Percentiles rank a stretch among this genome's conserved stretches.
Conservation (phyloP, 2,113 vertebrate genomes). For the Chaetura pelagica region DNA sequence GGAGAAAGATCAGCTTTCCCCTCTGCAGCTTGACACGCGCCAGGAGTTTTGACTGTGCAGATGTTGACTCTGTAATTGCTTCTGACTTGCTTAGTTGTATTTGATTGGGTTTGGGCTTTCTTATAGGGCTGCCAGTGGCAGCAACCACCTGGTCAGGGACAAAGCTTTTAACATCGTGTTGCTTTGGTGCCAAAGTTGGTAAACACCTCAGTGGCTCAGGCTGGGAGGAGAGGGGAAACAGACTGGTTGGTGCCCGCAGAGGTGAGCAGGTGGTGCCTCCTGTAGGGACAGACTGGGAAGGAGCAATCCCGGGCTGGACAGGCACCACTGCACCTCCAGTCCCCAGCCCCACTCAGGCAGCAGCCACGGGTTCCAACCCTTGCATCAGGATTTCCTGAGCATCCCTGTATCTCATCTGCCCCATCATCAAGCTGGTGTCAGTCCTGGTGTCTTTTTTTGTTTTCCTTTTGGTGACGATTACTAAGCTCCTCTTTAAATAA, state of each 20-base stretch:
- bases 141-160: neutral
- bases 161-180: neutral
- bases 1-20: neutral
- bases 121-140: neutral
- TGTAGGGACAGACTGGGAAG: neutral
- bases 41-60: neutral
- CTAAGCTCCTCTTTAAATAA: conserved; percentile 4
- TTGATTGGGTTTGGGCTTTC: conserved; percentile 8
- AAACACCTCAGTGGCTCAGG: accelerated
- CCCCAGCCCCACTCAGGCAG: neutral
- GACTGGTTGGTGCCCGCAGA: neutral
- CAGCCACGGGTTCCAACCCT: neutral
- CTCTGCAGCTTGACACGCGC: neutral
- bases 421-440: neutral
- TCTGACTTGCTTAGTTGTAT: neutral
- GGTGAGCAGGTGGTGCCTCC: neutral
- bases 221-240: neutral
- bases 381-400: neutral
- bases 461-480: neutral
- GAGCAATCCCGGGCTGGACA: neutral
- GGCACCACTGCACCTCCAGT: neutral
- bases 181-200: neutral
- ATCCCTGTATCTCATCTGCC: neutral
- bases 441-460: neutral
- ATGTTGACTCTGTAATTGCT: conserved; percentile 46